These are phyloP conservation scores for Kryptolebias ocellatus DNA, from an alignment of 2,797 vertebrate genomes.

Conservation along the genomic window DNA sequence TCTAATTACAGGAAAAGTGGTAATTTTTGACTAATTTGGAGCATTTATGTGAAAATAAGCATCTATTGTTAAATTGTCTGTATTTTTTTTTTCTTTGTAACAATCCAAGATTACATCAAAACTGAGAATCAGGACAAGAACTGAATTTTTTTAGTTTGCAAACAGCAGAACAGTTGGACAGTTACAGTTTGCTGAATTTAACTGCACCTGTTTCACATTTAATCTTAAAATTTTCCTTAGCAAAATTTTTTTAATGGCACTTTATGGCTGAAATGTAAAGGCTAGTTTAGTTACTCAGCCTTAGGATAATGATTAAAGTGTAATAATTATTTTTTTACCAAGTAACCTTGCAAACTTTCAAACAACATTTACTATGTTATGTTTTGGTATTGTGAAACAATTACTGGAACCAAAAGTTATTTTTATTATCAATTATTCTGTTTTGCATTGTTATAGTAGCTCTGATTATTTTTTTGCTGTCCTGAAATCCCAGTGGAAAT, in stretches of 20 bases:
- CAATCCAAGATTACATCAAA: not conserved
- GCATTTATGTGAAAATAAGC: constrained; percentile 2
- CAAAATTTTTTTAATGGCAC: not conserved
- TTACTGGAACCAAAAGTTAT: not conserved
- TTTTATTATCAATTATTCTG: not conserved
- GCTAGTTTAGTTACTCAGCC: not conserved
- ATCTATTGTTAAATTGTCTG: not conserved
- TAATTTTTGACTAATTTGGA: not conserved
- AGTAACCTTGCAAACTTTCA: not conserved
- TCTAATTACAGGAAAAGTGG: constrained; percentile 21
- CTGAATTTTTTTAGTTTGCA: not conserved
- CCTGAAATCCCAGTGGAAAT: not conserved
- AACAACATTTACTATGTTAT: not conserved
- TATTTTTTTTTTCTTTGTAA: not conserved
- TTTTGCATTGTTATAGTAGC: not conserved
- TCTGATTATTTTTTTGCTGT: not conserved
- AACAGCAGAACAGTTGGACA: not conserved
- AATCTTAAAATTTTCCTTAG: not conserved
- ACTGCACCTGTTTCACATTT: not conserved
- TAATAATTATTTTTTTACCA: not conserved
- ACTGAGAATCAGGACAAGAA: not conserved
- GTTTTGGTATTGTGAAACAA: not conserved
- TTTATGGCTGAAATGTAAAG: not conserved
- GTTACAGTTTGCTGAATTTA: not conserved
- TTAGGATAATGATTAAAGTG: not conserved